Conservation (phyloP, 2,113 vertebrate genomes). For the Pangasianodon gigas region DNA sequence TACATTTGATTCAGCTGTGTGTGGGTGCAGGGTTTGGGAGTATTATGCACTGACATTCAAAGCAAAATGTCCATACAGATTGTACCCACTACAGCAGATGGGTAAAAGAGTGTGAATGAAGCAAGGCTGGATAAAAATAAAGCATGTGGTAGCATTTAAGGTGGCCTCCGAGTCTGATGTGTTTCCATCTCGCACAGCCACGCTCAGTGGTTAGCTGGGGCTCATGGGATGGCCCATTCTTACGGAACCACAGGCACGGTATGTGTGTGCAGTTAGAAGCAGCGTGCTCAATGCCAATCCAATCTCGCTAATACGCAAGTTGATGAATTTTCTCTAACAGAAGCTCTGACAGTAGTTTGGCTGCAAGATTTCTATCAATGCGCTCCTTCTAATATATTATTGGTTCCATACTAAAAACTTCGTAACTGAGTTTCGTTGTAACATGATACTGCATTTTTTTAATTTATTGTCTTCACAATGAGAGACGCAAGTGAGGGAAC, state of each 20-base stretch:
- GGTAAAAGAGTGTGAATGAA: constrained; percentile 24
- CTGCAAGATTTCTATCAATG: background rate
- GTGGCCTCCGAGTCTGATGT: constrained; percentile 62
- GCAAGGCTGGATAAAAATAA: constrained; percentile 60
- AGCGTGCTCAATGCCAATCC: background rate
- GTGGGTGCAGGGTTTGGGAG: background rate
- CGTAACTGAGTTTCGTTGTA: background rate
- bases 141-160: constrained; percentile 74
- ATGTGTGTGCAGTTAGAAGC: background rate
- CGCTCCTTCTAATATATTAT: background rate
- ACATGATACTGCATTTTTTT: background rate
- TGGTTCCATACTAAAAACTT: background rate
- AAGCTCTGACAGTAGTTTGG: background rate
- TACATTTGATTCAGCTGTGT: background rate
- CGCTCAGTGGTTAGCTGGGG: constrained; percentile 51
- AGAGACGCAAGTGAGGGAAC: background rate
- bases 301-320: background rate
- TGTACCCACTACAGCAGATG: background rate
- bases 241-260: constrained; percentile 48
- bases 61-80: background rate
- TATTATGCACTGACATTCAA: background rate
- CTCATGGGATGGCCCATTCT: constrained; percentile 57
- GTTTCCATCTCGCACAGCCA: constrained; percentile 63
- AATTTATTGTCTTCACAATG: background rate
- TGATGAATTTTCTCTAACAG: background rate